phyloP scores from a whole-genome alignment of 2,113 vertebrate genomes.

The Gasterosteus aculeatus region DNA sequence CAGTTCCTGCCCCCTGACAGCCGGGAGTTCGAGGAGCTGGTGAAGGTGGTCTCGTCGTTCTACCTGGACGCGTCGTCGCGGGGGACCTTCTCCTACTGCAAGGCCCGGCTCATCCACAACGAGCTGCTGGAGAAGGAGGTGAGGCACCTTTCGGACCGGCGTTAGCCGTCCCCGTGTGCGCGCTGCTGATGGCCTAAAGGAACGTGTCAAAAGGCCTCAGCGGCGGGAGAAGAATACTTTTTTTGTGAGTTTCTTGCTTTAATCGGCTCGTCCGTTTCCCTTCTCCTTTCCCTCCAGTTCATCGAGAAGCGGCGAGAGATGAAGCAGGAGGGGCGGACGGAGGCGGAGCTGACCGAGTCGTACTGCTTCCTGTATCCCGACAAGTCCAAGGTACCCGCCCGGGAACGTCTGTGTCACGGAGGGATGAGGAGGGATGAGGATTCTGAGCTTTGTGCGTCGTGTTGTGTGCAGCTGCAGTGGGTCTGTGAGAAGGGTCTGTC shows the following conservation, averaged over 20 bases:
- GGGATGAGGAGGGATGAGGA: neutral
- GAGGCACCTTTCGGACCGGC: neutral
- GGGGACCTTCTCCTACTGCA: conserved; percentile 88
- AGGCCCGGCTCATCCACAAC: conserved; percentile 91
- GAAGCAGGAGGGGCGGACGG: conserved; percentile 88
- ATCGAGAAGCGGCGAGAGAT: conserved; percentile 93
- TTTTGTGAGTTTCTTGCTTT: neutral
- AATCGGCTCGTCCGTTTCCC: neutral
- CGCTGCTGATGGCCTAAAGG: no score
- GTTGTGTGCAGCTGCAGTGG: conserved; percentile 73
- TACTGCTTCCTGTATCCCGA: conserved; percentile 93
- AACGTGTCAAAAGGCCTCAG: no score
- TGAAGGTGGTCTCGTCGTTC: conserved; percentile 90
- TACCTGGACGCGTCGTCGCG: conserved; percentile 88
- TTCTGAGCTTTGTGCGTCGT: conserved; percentile 3
- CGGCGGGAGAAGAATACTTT: no score
- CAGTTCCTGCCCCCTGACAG: conserved; percentile 86
- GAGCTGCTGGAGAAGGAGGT: conserved; percentile 97
- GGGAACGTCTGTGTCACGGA: neutral
- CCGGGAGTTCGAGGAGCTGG: conserved; percentile 92
- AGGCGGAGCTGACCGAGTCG: conserved; percentile 90
- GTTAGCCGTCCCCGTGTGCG: neutral
- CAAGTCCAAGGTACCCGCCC: conserved; percentile 81
- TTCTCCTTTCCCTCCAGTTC: conserved; percentile 79
- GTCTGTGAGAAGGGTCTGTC: conserved; percentile 95